Evolutionary conservation across 2,797 vertebrate species (phyloP).

Genomic region (Clarias platycephalus): DNA sequence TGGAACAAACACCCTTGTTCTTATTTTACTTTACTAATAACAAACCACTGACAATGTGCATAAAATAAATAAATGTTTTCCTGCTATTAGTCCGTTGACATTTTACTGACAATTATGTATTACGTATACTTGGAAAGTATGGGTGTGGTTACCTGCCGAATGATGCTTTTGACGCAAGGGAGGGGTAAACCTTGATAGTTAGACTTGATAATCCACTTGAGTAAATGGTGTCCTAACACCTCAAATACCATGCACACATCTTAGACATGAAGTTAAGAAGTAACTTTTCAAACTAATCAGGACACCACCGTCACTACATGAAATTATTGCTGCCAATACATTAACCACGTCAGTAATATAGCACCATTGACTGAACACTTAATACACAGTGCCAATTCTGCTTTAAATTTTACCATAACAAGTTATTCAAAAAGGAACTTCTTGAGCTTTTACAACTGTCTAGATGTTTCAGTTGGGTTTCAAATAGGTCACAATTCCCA

Average conservation of each 20-base stretch:
- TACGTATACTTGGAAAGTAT: neutral
- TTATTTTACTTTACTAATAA: constrained; percentile 3
- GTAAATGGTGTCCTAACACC: constrained; percentile 94
- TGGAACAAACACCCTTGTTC: neutral
- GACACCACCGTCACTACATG: neutral
- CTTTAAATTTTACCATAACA: neutral
- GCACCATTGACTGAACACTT: too few species aligned
- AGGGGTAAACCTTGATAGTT: constrained; percentile 97
- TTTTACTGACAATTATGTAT: neutral
- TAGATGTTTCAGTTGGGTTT: neutral
- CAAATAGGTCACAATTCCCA: neutral
- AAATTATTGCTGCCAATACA: neutral
- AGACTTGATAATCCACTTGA: constrained; percentile 99
- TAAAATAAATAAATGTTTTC: neutral
- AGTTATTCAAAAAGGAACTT: neutral
- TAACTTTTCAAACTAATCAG: constrained; percentile 34
- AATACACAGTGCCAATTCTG: neutral
- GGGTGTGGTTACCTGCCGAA: constrained; percentile 84
- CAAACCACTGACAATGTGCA: neutral
- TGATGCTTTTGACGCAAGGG: constrained; percentile 94
- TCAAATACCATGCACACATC: constrained; percentile 99
- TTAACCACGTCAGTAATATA: neutral
- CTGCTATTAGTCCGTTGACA: neutral
- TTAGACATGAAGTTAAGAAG: constrained; percentile 77
- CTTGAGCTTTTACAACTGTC: too few species aligned